Conservation (phyloP, 1,140 invertebrate genomes). For the Drosophila navojoa region DNA sequence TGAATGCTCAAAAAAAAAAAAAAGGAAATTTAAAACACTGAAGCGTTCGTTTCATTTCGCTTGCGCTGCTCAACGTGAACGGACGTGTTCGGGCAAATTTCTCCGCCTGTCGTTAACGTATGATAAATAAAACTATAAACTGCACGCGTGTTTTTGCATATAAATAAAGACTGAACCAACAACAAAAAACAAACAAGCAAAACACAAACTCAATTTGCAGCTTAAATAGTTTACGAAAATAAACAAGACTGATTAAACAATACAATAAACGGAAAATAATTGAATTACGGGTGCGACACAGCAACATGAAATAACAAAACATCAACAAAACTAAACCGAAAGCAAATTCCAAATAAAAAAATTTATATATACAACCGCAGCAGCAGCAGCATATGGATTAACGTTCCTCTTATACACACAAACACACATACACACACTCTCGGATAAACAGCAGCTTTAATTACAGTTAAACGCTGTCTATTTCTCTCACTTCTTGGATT, state of each 20-base stretch:
- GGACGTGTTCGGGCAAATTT: slow-evolving; percentile 55
- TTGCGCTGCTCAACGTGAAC: slow-evolving; percentile 65
- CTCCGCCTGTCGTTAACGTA: slow-evolving; percentile 40
- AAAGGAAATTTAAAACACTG: slow-evolving; percentile 17
- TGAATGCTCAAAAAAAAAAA: slow-evolving; percentile 27
- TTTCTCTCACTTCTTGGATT: slow-evolving; percentile 66
- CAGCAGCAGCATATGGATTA: slow-evolving; percentile 77
- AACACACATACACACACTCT: slow-evolving; percentile 44
- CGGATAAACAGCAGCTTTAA: slow-evolving; percentile 71
- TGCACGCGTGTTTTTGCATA: slow-evolving; percentile 47
- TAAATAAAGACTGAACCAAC: slow-evolving; percentile 55
- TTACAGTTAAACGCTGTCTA: slow-evolving; percentile 58
- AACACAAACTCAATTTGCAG: slow-evolving; percentile 57
- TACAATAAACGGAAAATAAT: slow-evolving; percentile 65
- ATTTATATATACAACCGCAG: slow-evolving; percentile 23
- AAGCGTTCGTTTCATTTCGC: slow-evolving; percentile 49
- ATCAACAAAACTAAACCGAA: slow-evolving; percentile 19
- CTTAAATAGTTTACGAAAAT: slow-evolving; percentile 56
- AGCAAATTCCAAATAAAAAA: slow-evolving; percentile 30
- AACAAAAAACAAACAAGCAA: slow-evolving; percentile 57
- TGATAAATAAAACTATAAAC: slow-evolving; percentile 44
- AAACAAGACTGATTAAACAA: slow-evolving; percentile 72
- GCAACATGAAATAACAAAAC: slow-evolving; percentile 10
- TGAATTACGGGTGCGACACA: slow-evolving; percentile 70
- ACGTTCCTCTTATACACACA: slow-evolving; percentile 70